Conservation (phyloP, 2,888 invertebrate genomes). For the Gastrophysa polygoni region DNA sequence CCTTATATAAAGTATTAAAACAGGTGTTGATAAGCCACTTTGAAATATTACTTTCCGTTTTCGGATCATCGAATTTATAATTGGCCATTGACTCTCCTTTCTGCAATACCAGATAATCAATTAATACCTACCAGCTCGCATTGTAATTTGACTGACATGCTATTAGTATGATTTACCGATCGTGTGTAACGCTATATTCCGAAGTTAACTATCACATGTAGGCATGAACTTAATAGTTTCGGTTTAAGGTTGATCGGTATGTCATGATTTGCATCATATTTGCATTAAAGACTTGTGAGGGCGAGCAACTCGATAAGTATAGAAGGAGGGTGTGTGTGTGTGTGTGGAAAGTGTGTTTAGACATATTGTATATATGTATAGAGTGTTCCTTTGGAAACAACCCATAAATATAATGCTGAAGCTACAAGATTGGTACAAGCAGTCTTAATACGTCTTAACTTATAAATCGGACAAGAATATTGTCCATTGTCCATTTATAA, state of each 20-base stretch:
- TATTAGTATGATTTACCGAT: slow-evolving; percentile 34
- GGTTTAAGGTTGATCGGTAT: slow-evolving; percentile 31
- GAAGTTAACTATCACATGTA: slow-evolving; percentile 23
- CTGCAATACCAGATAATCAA: slow-evolving; percentile 13
- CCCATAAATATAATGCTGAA: too few species aligned
- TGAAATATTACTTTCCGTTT: not conserved
- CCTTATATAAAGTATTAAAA: too few species aligned
- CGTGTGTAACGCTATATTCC: slow-evolving; percentile 28
- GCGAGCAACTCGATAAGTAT: slow-evolving; percentile 17
- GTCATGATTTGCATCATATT: slow-evolving; percentile 37
- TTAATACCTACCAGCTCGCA: slow-evolving; percentile 12
- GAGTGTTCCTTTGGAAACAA: too few species aligned
- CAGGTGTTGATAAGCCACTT: not conserved
- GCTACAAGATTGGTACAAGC: too few species aligned
- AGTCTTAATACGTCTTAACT: too few species aligned
- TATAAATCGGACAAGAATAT: too few species aligned
- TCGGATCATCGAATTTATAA: slow-evolving; percentile 4
- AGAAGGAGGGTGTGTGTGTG: slow-evolving; percentile 14
- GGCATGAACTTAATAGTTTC: slow-evolving; percentile 30
- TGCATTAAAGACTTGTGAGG: slow-evolving; percentile 28
- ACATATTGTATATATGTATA: not conserved
- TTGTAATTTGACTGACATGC: slow-evolving; percentile 30
- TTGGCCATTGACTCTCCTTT: slow-evolving; percentile 17
- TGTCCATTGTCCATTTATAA: too few species aligned
- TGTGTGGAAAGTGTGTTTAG: slow-evolving; percentile 2